phyloP scores from a whole-genome alignment of 2,888 invertebrate genomes.

The Lathronympha strigana region DNA sequence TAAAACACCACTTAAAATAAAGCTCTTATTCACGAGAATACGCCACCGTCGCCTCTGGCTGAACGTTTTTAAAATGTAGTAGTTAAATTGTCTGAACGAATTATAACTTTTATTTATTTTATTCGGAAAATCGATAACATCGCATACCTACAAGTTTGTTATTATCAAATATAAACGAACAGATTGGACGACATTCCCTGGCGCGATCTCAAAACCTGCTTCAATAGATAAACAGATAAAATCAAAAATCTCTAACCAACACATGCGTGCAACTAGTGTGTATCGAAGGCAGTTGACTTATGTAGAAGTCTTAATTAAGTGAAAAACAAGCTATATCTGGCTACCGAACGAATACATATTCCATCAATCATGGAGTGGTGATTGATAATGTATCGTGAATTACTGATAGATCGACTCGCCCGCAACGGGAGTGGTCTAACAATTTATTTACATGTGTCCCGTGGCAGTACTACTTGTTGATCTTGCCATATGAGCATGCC shows the following conservation, averaged over 20 bases:
- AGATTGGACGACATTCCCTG: constrained; percentile 55
- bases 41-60: not conserved
- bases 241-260: constrained; percentile 44
- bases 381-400: constrained; percentile 82
- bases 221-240: constrained; percentile 48
- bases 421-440: constrained; percentile 74
- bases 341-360: constrained; percentile 78
- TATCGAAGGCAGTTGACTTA: constrained; percentile 51
- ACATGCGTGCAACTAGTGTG: constrained; percentile 24
- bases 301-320: constrained; percentile 79
- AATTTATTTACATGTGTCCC: constrained; percentile 81
- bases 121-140: constrained; percentile 59
- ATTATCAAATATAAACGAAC: constrained; percentile 53
- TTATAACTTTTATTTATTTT: constrained; percentile 54
- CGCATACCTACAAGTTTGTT: constrained; percentile 47
- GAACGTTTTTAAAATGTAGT: constrained; percentile 30
- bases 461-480: constrained; percentile 77
- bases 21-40: constrained; percentile 2
- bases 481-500: constrained; percentile 59
- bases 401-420: constrained; percentile 81
- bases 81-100: constrained; percentile 39
- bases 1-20: constrained; percentile 11
- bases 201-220: constrained; percentile 50
- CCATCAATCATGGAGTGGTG: constrained; percentile 79
- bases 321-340: constrained; percentile 77